Percentiles rank a stretch among this genome's conserved stretches.
Evolutionary conservation across 2,888 invertebrate species (phyloP).

Genomic region (Chorisops tibialis): DNA sequence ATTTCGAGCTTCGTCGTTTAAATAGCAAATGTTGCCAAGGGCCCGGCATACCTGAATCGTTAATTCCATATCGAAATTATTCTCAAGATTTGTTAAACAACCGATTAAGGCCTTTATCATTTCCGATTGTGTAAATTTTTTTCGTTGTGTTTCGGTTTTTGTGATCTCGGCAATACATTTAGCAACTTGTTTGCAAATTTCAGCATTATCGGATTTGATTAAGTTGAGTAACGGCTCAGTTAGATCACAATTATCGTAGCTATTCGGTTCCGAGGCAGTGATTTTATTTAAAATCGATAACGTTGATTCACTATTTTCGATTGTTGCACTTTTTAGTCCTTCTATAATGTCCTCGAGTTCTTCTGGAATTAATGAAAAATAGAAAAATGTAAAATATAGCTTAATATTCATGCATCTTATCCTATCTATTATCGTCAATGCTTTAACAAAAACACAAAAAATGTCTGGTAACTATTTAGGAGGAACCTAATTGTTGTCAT

Average conservation of each 20-base stretch:
- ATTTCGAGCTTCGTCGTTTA: slow-evolving; percentile 70
- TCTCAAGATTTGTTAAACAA: slow-evolving; percentile 50
- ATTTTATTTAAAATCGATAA: slow-evolving; percentile 45
- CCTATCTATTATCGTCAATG: too few species aligned
- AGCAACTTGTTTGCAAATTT: slow-evolving; percentile 58
- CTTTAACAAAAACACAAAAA: too few species aligned
- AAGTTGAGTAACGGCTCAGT: slow-evolving; percentile 46
- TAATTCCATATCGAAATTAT: slow-evolving; percentile 52
- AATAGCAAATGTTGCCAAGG: slow-evolving; percentile 84
- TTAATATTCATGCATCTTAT: too few species aligned
- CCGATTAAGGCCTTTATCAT: slow-evolving; percentile 60
- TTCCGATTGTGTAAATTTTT: slow-evolving; percentile 62
- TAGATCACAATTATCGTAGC: slow-evolving; percentile 48
- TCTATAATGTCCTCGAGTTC: slow-evolving; percentile 51
- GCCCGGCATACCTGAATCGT: slow-evolving; percentile 76
- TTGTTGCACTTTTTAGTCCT: slow-evolving; percentile 46
- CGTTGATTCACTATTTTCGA: slow-evolving; percentile 38
- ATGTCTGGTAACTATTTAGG: too few species aligned
- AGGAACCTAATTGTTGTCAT: too few species aligned
- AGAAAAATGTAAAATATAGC: too few species aligned
- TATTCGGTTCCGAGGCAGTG: slow-evolving; percentile 37
- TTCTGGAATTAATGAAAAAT: slow-evolving; percentile 35
- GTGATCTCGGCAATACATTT: slow-evolving; percentile 79
- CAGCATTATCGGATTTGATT: slow-evolving; percentile 52
- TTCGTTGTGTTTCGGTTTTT: slow-evolving; percentile 72